Conservation (phyloP, 1,140 invertebrate species). For the Cyrtorhinus lividipennis region DNA sequence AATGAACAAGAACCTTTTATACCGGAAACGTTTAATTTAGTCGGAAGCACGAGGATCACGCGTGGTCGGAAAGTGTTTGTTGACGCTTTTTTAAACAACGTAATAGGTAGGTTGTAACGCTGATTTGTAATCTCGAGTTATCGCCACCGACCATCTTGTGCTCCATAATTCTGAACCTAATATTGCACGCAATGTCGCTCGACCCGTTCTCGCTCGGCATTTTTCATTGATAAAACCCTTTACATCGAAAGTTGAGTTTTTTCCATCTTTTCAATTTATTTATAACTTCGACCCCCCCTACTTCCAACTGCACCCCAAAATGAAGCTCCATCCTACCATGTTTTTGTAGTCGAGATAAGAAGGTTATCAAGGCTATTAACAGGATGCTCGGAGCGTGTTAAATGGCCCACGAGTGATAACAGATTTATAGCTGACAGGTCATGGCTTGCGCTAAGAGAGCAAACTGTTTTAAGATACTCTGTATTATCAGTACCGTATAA, state of each 20-base stretch:
- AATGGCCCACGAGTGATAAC: background rate
- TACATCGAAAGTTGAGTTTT: background rate
- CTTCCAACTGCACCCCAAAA: no score
- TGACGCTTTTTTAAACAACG: no score
- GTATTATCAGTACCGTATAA: no score
- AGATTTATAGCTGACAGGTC: background rate
- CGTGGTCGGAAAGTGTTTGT: background rate
- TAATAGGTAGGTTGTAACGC: background rate
- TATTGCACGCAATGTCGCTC: background rate
- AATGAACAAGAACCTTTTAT: no score
- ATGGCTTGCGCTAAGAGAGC: background rate
- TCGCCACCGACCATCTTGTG: background rate
- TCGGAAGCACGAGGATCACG: no score
- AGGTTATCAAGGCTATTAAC: no score
- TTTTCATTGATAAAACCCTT: background rate
- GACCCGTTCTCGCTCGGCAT: background rate
- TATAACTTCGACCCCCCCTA: no score
- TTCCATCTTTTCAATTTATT: background rate
- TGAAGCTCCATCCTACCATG: no score
- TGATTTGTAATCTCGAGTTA: background rate
- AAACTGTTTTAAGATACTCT: no score
- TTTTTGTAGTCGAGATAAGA: no score
- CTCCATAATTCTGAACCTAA: background rate
- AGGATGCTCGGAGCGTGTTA: background rate
- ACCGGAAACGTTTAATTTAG: no score